Conservation (phyloP, 1,140 invertebrate species). For the Bombus impatiens region DNA sequence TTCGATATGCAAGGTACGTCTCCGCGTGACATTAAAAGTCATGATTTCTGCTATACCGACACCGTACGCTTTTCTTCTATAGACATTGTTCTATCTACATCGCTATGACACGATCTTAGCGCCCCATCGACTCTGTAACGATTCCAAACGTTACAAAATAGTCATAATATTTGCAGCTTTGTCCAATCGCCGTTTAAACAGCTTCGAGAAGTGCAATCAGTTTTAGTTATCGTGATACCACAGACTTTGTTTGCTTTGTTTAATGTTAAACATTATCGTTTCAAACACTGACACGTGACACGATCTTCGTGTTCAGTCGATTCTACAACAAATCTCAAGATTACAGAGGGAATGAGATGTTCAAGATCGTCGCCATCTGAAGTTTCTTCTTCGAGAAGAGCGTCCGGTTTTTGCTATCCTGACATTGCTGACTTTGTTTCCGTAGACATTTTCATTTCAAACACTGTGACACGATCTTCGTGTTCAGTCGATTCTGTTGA, state of each 20-base stretch:
- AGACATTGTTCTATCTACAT: too few species aligned
- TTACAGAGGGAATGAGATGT: rapidly evolving
- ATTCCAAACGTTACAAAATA: too few species aligned
- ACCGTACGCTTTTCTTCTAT: too few species aligned
- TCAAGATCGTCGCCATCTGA: not conserved
- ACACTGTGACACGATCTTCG: not conserved
- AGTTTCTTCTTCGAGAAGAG: too few species aligned
- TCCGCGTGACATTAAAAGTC: too few species aligned
- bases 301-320: not conserved
- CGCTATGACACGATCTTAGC: too few species aligned
- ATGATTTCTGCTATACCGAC: too few species aligned
- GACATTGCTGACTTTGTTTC: not conserved
- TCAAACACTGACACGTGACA: not conserved
- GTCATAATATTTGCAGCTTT: too few species aligned
- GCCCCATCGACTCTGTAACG: too few species aligned
- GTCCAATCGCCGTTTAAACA: too few species aligned
- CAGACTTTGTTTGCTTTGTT: not conserved
- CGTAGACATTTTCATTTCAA: not conserved
- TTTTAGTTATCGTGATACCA: too few species aligned
- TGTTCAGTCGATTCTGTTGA: not conserved
- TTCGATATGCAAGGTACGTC: not conserved
- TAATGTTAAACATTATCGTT: not conserved
- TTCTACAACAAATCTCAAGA: not conserved
- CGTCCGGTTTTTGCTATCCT: rapidly evolving
- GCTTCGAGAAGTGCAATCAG: not conserved